Percentiles rank a stretch among this genome's conserved stretches.
These are phyloP conservation scores for Pogonognathellus flavescens DNA, from an alignment of 1,140 invertebrate species.

Conservation along the genomic window DNA sequence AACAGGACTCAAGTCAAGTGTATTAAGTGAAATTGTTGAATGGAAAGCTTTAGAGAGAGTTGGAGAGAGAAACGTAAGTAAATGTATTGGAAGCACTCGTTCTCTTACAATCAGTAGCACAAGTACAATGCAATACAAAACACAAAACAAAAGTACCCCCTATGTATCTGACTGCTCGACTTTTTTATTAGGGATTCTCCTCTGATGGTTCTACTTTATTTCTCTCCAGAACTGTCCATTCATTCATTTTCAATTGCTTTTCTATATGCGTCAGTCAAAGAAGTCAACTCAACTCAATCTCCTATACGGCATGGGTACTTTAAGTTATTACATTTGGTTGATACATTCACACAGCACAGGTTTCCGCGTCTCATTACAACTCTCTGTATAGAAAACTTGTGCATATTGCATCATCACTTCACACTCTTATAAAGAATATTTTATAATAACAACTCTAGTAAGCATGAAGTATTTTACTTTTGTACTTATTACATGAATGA, in stretches of 20 bases:
- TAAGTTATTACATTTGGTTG: too few species aligned
- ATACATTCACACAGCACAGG: too few species aligned
- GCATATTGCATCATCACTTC: not conserved
- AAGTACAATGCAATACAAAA: not conserved
- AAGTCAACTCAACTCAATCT: not conserved
- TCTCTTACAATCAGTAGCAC: not conserved
- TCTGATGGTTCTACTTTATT: not conserved
- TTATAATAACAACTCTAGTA: too few species aligned
- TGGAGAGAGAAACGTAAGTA: not conserved
- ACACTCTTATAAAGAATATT: not conserved
- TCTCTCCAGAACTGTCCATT: constrained; percentile 3
- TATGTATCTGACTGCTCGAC: not conserved
- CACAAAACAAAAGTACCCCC: constrained; percentile 20
- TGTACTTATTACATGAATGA: not conserved
- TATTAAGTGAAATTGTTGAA: not conserved
- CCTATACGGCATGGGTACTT: too few species aligned
- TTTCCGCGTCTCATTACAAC: not conserved
- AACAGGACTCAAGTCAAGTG: too few species aligned
- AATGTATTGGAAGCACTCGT: not conserved
- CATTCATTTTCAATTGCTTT: constrained; percentile 11
- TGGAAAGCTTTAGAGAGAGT: not conserved
- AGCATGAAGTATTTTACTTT: not conserved
- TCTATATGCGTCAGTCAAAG: not conserved
- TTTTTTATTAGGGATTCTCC: constrained; percentile 1
- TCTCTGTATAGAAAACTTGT: not conserved